Conservation (phyloP, 2,797 vertebrate species). For the Myotis findleyi region DNA sequence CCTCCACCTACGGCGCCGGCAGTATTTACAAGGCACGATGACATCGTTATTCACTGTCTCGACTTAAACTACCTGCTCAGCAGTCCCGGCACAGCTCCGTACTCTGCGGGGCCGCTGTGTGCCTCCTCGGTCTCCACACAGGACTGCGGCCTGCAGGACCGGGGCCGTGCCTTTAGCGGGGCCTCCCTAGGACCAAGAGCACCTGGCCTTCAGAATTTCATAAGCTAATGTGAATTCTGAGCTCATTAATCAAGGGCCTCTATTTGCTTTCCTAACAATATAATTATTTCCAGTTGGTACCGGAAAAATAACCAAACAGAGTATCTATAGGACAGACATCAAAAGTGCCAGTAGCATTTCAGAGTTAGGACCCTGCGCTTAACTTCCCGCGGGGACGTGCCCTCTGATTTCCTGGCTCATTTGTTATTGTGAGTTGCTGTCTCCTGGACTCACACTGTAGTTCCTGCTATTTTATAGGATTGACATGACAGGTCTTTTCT, state of each 20-base stretch:
- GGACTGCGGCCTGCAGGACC: background rate
- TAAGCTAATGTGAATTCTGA: background rate
- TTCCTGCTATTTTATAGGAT: conserved; percentile 43
- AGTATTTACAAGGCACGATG: background rate
- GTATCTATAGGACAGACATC: conserved; percentile 8
- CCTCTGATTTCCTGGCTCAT: conserved; percentile 50
- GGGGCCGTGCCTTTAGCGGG: background rate
- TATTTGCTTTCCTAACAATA: conserved; percentile 66
- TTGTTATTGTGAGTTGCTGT: conserved; percentile 38
- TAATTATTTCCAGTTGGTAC: conserved; percentile 69
- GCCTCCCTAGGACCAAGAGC: background rate
- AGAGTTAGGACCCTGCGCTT: background rate
- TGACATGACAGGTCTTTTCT: conserved; percentile 30
- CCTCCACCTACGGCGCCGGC: background rate
- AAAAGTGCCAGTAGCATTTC: conserved; percentile 60
- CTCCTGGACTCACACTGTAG: conserved; percentile 6
- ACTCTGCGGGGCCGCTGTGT: fast-evolving
- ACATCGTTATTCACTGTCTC: background rate
- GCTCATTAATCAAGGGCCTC: conserved; percentile 58
- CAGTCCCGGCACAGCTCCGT: fast-evolving
- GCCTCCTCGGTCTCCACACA: background rate
- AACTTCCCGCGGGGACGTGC: background rate
- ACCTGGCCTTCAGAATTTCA: background rate
- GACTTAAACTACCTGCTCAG: background rate
- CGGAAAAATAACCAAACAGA: conserved; percentile 43